phyloP scores from a whole-genome alignment of 2,888 invertebrate species.

The Coronaproctus castanopsis region DNA sequence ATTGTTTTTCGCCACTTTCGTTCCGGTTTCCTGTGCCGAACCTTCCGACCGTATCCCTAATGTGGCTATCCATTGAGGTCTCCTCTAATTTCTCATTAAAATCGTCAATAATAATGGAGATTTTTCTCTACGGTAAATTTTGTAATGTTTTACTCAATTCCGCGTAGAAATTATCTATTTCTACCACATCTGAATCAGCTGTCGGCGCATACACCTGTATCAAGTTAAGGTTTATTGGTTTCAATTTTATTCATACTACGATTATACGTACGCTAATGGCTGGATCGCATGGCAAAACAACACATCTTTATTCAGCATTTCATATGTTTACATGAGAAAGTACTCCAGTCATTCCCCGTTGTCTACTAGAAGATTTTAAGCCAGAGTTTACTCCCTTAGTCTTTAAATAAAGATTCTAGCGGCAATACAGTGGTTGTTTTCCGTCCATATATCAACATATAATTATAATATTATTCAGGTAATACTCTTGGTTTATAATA shows the following conservation, averaged over 20 bases:
- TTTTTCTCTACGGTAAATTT: background rate
- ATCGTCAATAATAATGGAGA: background rate
- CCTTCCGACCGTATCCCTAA: background rate
- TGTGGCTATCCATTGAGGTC: background rate
- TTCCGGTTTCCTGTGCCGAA: background rate
- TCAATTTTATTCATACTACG: background rate
- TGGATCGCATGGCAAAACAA: background rate
- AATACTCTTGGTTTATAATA: no score
- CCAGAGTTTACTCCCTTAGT: background rate
- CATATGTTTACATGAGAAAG: background rate
- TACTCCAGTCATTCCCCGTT: background rate
- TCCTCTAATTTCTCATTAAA: background rate
- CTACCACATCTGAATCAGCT: background rate
- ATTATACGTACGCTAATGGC: background rate
- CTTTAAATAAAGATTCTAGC: no score
- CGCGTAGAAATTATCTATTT: background rate
- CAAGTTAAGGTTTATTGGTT: background rate
- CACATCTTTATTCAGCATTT: background rate
- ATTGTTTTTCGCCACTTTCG: background rate
- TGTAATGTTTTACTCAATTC: background rate
- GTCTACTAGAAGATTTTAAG: background rate
- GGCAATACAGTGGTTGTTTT: no score
- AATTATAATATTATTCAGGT: no score
- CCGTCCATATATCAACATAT: no score
- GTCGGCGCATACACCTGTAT: background rate